Base-by-base conservation (phyloP, 2,797 vertebrate species). In the Pipistrellus pipistrellus region DNA sequence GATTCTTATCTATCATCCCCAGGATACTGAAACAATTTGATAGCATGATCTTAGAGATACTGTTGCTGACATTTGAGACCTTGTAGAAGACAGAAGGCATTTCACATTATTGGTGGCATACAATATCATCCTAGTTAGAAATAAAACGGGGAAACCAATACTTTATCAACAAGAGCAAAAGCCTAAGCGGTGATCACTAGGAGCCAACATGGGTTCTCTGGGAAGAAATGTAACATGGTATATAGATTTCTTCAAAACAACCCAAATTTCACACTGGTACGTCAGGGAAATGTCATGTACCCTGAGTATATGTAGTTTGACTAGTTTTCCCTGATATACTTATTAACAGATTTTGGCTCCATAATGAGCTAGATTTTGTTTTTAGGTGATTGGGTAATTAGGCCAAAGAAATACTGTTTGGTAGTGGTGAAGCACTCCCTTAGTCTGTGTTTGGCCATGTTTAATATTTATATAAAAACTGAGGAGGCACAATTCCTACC, bases 161-260 rank as follows among this genome's bases (percentile, higher is more conserved):
- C 51, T 48, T 55, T 44, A 90, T 55, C 18, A 71, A 32, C 4
- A 55, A n/a, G 4, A 62, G n/a, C 10, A 85, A 55, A 85, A 68
- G 8, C 23, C 15, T 68, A 73, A 87, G 10, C 4, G 17, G 7
- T 55, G 20, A 85, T 76, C 18, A 30, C 18, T 53, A 25, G 30
- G 23, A 55, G 32, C 71, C 30, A 77, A 23, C 3, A 32, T 68
- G 13, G 27, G 20, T 87, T 95, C 8, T 14, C 18, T 73, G 27
- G 51, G 6, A 73, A 71, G 48, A 93, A 32, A 62, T 0, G 3
- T 72, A 55, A 32, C 3, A 9, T 44, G 25, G 21, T 44, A 21
- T 77, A 66, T 85, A 87, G 20, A 18, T 85, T 77, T 94, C 44
- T 46, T 82, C 92, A 78, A 95, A 97, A 93, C 7, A 94, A 73